A percentile compares a stretch with the other conserved stretches of the same genome.
phyloP scores from a whole-genome alignment of 2,888 invertebrate species.

The Mesoligia furuncula region DNA sequence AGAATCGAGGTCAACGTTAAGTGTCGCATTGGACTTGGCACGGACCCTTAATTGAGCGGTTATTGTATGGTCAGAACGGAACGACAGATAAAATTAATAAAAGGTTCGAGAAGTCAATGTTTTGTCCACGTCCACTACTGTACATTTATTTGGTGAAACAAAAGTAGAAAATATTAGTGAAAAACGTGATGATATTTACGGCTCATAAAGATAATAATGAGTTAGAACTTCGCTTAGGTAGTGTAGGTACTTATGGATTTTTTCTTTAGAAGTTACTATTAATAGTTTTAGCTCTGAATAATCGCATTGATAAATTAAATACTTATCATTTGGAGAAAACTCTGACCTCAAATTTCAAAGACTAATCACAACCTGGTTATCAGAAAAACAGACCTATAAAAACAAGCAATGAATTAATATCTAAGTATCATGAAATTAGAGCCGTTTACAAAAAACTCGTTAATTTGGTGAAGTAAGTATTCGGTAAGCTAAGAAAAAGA shows the following conservation, averaged over 20 bases:
- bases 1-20: slow-evolving; percentile 86
- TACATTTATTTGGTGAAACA: background rate
- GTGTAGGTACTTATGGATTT: background rate
- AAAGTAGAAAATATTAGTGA: background rate
- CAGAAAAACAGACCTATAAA: background rate
- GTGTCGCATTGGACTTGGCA: slow-evolving; percentile 85
- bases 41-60: slow-evolving; percentile 82
- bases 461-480: background rate
- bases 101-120: slow-evolving; percentile 48
- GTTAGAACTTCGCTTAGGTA: background rate
- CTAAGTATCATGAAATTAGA: background rate
- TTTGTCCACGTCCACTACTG: slow-evolving; percentile 5
- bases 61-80: slow-evolving; percentile 71
- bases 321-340: background rate
- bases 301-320: background rate
- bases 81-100: slow-evolving; percentile 63
- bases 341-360: background rate
- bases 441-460: background rate
- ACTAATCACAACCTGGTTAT: background rate
- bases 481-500: background rate
- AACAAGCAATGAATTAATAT: background rate
- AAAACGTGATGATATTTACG: background rate
- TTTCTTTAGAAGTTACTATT: background rate
- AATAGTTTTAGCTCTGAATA: background rate
- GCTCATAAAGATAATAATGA: background rate